These are phyloP conservation scores for Phyllotreta striolata DNA, from an alignment of 2,888 invertebrate species.

Conservation along the genomic window DNA sequence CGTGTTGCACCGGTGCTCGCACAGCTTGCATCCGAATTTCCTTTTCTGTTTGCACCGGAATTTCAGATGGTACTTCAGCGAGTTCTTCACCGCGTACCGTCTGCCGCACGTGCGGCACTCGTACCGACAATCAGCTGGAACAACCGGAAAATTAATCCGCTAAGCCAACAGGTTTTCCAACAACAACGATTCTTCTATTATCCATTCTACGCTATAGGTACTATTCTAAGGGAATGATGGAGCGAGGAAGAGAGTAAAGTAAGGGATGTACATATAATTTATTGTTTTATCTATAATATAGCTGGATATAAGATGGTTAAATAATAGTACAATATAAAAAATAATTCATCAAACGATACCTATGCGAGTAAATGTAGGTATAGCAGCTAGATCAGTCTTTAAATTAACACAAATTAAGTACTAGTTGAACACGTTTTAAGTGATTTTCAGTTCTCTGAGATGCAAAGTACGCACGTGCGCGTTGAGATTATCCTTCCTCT, in stretches of 20 bases:
- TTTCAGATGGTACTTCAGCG: constrained; percentile 27
- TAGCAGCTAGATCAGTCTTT: not conserved
- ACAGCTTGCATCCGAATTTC: constrained; percentile 42
- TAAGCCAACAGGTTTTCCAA: too few relatives aligned
- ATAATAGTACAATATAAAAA: constrained; percentile 16
- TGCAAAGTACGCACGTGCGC: constrained; percentile 49
- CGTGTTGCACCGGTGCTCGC: constrained; percentile 43
- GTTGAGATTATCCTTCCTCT: constrained; percentile 52
- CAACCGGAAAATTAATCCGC: not conserved
- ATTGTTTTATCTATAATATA: too few relatives aligned
- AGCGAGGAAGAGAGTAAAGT: too few relatives aligned
- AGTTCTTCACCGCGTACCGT: constrained; percentile 25
- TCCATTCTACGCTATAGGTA: too few relatives aligned
- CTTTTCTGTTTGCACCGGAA: constrained; percentile 37
- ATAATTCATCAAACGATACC: not conserved
- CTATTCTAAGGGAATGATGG: too few relatives aligned
- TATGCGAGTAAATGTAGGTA: constrained; percentile 1
- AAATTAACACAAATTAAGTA: not conserved
- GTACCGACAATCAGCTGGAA: constrained; percentile 40
- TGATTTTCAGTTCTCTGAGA: constrained; percentile 44
- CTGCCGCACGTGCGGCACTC: constrained; percentile 28
- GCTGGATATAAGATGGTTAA: constrained; percentile 25
- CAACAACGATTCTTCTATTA: too few relatives aligned
- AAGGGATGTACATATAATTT: too few relatives aligned
- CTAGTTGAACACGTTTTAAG: constrained; percentile 29